Base-by-base conservation (phyloP, 2,113 vertebrate genomes). In the Prunella fulvescens region DNA sequence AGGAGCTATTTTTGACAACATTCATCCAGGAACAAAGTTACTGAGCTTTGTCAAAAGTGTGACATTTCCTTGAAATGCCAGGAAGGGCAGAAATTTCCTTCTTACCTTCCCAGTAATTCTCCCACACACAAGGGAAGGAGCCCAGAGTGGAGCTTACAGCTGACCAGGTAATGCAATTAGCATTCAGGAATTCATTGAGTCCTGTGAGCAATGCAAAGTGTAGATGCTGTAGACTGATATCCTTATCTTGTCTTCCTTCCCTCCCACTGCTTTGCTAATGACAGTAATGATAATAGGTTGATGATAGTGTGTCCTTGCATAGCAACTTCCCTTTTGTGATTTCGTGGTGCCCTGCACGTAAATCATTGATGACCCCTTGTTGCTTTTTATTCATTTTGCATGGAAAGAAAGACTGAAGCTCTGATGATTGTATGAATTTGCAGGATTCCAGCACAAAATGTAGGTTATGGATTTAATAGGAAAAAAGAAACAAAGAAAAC, bases 241-340 rank as follows among this genome's bases (percentile, higher is more conserved):
- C 48, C 53, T 94, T 91, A 87, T 96, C 92, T 88, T 35, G 57
- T 86, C 93, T 95, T 94, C 70, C 78, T 93, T 93, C 78, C 88
- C 91, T 90, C 83, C 81, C 87, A 72, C 88, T 64, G 78, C 77
- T 84, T 93, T 92, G 78, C 69, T 93, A 92, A 96, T 86, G 88
- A 81, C 87, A 86, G 57, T 12, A 81, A 76, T 74, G 39, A 89
- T 48, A 58, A 71, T 10, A 58, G 60, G 51, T 26, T 14, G 86
- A 86, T 74, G 48, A 78, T 28, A 51, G 67, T 11, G 51, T 53
- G 39, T 73, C 23, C 28, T 66, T 22, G 53, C 88, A 74, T 22
- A 84, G 90, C 67, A 80, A 84, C 78, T 80, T 91, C 65, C 74
- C 64, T 61, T 81, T 86, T 71, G 90, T 53, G 51, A 37, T 62